Evolutionary conservation across 2,113 vertebrate genomes (phyloP).

Genomic region (human (Homo sapiens)): DNA sequence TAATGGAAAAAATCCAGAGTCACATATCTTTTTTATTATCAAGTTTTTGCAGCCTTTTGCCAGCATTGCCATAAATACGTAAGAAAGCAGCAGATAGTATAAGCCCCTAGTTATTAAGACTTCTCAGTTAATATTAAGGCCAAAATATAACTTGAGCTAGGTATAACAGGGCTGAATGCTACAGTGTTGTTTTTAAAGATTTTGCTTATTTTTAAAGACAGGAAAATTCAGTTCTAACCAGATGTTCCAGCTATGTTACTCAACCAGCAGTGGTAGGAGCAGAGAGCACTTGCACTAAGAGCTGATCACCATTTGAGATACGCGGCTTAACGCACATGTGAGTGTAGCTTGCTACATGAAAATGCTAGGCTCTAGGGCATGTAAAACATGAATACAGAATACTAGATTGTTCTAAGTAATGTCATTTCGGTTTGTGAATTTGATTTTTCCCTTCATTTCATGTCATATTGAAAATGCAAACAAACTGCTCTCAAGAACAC

Average conservation of each 20-base stretch:
- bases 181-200: not conserved
- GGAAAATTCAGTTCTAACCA: not conserved
- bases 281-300: not conserved
- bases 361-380: accelerated
- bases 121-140: slow-evolving; percentile 53
- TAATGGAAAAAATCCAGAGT: not conserved
- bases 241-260: not conserved
- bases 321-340: not conserved
- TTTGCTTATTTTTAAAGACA: not conserved
- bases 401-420: not conserved
- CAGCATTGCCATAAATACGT: not conserved
- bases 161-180: not conserved
- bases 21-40: not conserved
- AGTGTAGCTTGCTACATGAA: not conserved
- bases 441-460: slow-evolving; percentile 45
- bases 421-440: slow-evolving; percentile 50
- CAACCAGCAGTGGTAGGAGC: accelerated
- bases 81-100: not conserved
- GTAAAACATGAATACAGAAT: not conserved
- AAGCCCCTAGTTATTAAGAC: slow-evolving; percentile 20
- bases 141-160: slow-evolving; percentile 51
- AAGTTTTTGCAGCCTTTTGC: slow-evolving; percentile 7
- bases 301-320: not conserved
- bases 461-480: slow-evolving; percentile 69
- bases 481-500: slow-evolving; percentile 67